A percentile compares a stretch with the other conserved stretches of the same genome.
These are phyloP conservation scores for Nysson spinosus DNA, from an alignment of 2,888 invertebrate genomes.

Conservation along the genomic window DNA sequence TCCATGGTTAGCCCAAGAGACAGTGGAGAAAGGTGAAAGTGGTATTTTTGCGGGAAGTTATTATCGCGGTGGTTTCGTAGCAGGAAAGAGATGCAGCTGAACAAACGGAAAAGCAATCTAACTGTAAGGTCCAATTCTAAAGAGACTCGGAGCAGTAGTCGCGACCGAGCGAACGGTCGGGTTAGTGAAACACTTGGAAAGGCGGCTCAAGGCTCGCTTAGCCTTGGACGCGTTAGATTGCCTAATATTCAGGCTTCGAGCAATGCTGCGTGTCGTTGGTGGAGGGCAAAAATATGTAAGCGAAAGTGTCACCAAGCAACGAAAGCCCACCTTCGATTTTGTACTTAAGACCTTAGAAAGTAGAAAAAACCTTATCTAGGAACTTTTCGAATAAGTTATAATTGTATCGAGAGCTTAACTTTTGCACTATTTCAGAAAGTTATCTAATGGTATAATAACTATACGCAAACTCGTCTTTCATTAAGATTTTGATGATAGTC, in stretches of 20 bases:
- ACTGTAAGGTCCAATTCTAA: constrained; percentile 47
- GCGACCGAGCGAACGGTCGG: constrained; percentile 57
- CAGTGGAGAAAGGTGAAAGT: not conserved
- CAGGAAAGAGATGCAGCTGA: constrained; percentile 15
- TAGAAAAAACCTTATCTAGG: no score
- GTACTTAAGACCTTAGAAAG: no score
- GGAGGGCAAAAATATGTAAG: constrained; percentile 56
- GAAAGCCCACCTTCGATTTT: constrained; percentile 15
- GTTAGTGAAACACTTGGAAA: constrained; percentile 75
- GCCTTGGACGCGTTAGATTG: constrained; percentile 77
- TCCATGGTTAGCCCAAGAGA: no score
- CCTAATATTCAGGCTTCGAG: constrained; percentile 74
- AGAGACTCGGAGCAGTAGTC: constrained; percentile 29
- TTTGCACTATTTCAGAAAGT: no score
- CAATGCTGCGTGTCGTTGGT: constrained; percentile 55
- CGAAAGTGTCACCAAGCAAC: constrained; percentile 37
- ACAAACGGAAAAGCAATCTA: constrained; percentile 30
- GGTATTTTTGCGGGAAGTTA: not conserved
- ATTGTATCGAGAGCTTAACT: no score
- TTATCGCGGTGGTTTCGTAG: not conserved
- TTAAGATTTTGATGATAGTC: no score
- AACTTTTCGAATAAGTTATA: no score
- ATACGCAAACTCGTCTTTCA: no score
- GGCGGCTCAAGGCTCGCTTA: constrained; percentile 75
- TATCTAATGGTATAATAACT: no score